Conservation (phyloP, 1,140 invertebrate genomes). For the Euborellia annulipes region DNA sequence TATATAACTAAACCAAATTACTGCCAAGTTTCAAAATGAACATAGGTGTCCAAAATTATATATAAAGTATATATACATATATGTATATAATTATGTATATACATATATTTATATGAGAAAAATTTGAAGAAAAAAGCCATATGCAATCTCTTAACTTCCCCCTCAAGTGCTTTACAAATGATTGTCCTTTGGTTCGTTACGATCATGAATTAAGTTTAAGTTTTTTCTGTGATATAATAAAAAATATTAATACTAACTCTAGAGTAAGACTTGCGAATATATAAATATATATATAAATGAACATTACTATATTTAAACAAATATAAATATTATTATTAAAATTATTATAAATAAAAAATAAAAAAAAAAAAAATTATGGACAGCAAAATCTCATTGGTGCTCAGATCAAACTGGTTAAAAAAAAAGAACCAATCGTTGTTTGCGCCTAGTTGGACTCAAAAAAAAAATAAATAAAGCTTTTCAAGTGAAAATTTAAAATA, state of each 20-base stretch:
- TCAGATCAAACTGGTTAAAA: slow-evolving; percentile 15
- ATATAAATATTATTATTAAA: too few relatives aligned
- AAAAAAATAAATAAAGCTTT: slow-evolving; percentile 4
- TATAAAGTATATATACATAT: too few relatives aligned
- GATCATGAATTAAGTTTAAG: slow-evolving; percentile 11
- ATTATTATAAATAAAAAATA: slow-evolving; percentile 1
- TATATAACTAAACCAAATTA: slow-evolving; percentile 1
- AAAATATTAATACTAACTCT: slow-evolving; percentile 8
- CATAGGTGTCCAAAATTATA: too few relatives aligned
- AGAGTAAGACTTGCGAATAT: too few relatives aligned
- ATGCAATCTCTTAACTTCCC: slow-evolving; percentile 17
- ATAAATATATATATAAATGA: too few relatives aligned
- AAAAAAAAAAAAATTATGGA: slow-evolving; percentile 6
- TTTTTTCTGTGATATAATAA: slow-evolving; percentile 21
- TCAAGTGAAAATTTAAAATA: slow-evolving; percentile 1
- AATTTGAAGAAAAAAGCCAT: slow-evolving; percentile 9
- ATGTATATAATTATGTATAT: too few relatives aligned
- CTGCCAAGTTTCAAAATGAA: slow-evolving; percentile 9
- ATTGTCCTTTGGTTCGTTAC: slow-evolving; percentile 19
- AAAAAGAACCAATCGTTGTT: slow-evolving; percentile 7
- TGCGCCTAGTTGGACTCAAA: slow-evolving; percentile 10
- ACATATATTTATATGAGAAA: background rate
- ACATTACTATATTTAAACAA: too few relatives aligned
- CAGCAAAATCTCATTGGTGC: slow-evolving; percentile 18
- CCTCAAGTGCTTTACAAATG: slow-evolving; percentile 23